phyloP scores from a whole-genome alignment of 2,888 invertebrate genomes.

The Ferdinandea cuprea region DNA sequence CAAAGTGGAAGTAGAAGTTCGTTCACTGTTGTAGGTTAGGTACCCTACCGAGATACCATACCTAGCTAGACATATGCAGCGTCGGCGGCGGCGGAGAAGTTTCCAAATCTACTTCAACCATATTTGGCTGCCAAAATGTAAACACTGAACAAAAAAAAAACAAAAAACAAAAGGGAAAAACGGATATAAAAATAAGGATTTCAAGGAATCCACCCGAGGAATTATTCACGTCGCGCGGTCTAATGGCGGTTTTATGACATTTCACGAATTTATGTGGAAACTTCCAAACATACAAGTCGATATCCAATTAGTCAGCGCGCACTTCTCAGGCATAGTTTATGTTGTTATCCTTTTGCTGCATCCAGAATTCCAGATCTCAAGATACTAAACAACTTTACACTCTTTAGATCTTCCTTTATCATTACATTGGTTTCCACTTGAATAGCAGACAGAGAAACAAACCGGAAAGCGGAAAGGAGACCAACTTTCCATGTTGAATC shows the following conservation, averaged over 20 bases:
- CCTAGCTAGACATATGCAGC: neutral
- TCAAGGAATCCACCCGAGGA: slow-evolving; percentile 54
- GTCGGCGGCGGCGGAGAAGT: slow-evolving; percentile 2
- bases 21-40: slow-evolving; percentile 18
- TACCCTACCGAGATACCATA: too few species aligned
- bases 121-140: slow-evolving; percentile 64
- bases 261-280: slow-evolving; percentile 43
- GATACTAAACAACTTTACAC: slow-evolving; percentile 23
- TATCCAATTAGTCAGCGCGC: slow-evolving; percentile 66
- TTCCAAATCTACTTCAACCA: slow-evolving; percentile 16
- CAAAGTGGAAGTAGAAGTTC: slow-evolving; percentile 31
- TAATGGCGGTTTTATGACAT: slow-evolving; percentile 45
- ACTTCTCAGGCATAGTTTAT: slow-evolving; percentile 39
- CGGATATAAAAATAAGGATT: slow-evolving; percentile 36
- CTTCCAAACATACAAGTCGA: slow-evolving; percentile 47
- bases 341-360: slow-evolving; percentile 33
- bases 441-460: slow-evolving; percentile 46
- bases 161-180: neutral
- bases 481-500: slow-evolving; percentile 65
- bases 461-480: slow-evolving; percentile 35
- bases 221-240: slow-evolving; percentile 31
- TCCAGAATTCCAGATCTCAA: slow-evolving; percentile 3
- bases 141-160: slow-evolving; percentile 58
- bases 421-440: slow-evolving; percentile 64
- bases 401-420: slow-evolving; percentile 56